Conservation (phyloP, 2,113 vertebrate species). For the Aix galericulata region DNA sequence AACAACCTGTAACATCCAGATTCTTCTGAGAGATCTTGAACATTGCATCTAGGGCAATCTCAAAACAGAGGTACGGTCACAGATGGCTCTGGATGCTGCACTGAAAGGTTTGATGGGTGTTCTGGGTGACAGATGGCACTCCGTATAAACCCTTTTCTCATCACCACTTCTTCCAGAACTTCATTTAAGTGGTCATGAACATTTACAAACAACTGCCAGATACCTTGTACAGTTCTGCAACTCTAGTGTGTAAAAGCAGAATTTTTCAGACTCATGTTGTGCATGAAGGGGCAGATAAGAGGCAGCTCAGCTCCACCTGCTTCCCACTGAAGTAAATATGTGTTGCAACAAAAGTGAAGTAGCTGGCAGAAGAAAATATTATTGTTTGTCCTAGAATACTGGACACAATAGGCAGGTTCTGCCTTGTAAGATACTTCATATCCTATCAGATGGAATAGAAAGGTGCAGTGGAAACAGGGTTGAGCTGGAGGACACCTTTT, state of each 20-base stretch:
- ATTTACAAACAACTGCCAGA: neutral
- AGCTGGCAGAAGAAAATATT: neutral
- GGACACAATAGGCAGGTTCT: neutral
- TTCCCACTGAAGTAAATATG: neutral
- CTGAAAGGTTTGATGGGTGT: neutral
- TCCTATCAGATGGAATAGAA: neutral
- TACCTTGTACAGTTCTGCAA: neutral
- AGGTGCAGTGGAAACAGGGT: neutral
- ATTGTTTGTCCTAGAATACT: neutral
- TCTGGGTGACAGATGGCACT: neutral
- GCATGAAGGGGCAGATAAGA: accelerated
- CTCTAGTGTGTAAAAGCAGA: too few relatives aligned
- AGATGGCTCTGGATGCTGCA: neutral
- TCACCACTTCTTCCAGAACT: neutral
- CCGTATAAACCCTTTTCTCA: neutral
- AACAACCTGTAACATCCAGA: neutral
- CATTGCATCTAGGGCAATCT: neutral
- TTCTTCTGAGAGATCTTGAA: neutral
- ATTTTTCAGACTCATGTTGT: neutral
- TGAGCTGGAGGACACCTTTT: neutral
- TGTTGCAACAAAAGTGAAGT: neutral
- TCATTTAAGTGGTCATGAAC: neutral
- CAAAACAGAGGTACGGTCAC: neutral
- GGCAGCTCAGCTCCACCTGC: neutral
- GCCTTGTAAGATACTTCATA: neutral